These are phyloP conservation scores for Tigriopus japonicus DNA, from an alignment of 1,140 invertebrate genomes.

Conservation along the genomic window DNA sequence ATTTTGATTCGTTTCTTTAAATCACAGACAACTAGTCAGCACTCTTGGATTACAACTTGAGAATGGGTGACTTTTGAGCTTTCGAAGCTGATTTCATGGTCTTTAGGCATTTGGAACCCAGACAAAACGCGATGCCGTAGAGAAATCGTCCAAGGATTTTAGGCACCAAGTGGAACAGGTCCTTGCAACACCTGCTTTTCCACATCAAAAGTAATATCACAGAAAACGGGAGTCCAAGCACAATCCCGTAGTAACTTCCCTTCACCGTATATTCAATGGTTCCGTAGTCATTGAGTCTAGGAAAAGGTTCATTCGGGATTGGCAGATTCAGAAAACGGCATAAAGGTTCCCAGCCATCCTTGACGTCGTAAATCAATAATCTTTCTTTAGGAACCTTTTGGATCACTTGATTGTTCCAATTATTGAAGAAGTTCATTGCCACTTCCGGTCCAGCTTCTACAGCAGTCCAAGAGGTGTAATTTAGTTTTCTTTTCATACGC, in stretches of 20 bases:
- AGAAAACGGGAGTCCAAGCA: neutral
- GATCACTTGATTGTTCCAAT: neutral
- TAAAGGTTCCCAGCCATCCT: conserved; percentile 8
- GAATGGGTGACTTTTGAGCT: no score
- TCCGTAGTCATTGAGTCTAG: neutral
- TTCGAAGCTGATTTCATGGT: no score
- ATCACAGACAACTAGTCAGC: no score
- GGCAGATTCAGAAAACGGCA: conserved; percentile 3
- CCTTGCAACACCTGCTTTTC: no score
- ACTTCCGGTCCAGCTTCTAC: neutral
- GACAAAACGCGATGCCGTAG: no score
- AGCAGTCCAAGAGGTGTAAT: neutral
- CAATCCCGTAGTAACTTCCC: neutral
- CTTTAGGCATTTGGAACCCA: no score
- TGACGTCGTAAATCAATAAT: conserved; percentile 6
- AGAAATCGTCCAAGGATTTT: no score
- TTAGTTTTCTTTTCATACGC: neutral
- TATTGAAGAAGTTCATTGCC: neutral
- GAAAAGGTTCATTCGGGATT: neutral
- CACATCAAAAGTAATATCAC: no score
- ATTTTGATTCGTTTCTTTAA: no score
- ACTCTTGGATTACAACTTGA: no score
- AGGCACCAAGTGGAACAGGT: no score
- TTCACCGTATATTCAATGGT: neutral
- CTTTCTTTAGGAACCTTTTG: neutral